Conservation (phyloP, 2,797 vertebrate genomes). For the Acanthornis magna region DNA sequence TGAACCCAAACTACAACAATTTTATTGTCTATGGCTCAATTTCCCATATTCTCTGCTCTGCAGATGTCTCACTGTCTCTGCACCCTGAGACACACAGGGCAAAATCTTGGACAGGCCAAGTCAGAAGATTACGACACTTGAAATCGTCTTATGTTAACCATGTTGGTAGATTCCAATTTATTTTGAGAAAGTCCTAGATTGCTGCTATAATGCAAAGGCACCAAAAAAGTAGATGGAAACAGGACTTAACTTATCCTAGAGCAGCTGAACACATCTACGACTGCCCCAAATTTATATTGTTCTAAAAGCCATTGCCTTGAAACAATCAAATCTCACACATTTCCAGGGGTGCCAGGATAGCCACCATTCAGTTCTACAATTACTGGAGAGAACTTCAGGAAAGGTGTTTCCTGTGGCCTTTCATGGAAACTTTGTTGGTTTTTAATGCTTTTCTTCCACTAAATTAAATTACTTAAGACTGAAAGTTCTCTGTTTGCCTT, state of each 20-base stretch:
- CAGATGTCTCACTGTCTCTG: background rate
- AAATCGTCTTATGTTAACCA: background rate
- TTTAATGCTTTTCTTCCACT: conserved; percentile 1
- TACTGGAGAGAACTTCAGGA: background rate
- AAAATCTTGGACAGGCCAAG: background rate
- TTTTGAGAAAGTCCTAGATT: background rate
- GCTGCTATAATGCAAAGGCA: background rate
- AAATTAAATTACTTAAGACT: conserved; percentile 8
- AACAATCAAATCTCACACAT: background rate
- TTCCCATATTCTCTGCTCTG: background rate
- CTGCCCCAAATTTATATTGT: background rate
- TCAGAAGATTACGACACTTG: background rate
- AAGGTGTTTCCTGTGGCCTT: background rate
- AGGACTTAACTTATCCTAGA: background rate
- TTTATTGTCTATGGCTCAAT: background rate
- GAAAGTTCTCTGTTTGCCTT: conserved; percentile 20
- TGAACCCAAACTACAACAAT: background rate
- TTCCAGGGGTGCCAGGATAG: background rate
- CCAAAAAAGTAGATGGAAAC: background rate
- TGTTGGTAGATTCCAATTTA: background rate
- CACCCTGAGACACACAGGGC: background rate
- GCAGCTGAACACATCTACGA: background rate
- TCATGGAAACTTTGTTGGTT: background rate
- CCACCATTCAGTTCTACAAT: background rate
- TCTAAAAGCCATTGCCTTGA: background rate